phyloP scores from a whole-genome alignment of 35 echinoderm and acorn worm genomes.

The Anneissia japonica region DNA sequence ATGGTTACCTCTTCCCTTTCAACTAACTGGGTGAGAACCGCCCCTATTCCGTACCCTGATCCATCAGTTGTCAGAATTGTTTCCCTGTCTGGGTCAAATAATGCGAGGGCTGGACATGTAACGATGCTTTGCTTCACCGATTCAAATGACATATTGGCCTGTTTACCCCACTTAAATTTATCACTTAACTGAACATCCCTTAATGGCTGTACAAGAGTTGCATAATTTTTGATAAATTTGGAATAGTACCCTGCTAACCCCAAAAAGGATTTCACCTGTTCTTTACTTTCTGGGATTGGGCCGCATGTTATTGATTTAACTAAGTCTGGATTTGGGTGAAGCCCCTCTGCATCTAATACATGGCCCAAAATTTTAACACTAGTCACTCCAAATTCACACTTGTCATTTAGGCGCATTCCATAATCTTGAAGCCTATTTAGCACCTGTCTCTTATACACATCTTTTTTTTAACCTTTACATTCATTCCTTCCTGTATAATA shows the following conservation, averaged over 20 bases:
- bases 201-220: not conserved
- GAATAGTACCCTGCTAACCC: slow-evolving; percentile 10
- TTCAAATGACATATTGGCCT: not conserved
- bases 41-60: slow-evolving; percentile 24
- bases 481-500: too few relatives aligned
- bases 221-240: slow-evolving; percentile 15
- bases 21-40: slow-evolving; percentile 38
- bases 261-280: slow-evolving; percentile 7
- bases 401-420: slow-evolving; percentile 16
- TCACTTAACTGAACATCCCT: not conserved
- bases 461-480: slow-evolving; percentile 25
- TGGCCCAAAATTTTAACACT: slow-evolving; percentile 19
- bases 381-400: slow-evolving; percentile 7
- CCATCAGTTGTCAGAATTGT: slow-evolving; percentile 28
- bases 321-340: slow-evolving; percentile 22
- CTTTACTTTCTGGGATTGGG: not conserved
- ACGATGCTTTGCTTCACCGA: slow-evolving; percentile 4
- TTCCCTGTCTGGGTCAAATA: slow-evolving; percentile 26
- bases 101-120: not conserved
- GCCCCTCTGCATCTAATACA: not conserved
- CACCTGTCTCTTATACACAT: slow-evolving; percentile 5
- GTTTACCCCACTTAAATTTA: not conserved
- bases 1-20: slow-evolving; percentile 33
- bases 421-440: not conserved
- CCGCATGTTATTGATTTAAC: not conserved